These are phyloP conservation scores for Synodontis membranacea DNA, from an alignment of 2,113 vertebrate species.

Conservation along the genomic window DNA sequence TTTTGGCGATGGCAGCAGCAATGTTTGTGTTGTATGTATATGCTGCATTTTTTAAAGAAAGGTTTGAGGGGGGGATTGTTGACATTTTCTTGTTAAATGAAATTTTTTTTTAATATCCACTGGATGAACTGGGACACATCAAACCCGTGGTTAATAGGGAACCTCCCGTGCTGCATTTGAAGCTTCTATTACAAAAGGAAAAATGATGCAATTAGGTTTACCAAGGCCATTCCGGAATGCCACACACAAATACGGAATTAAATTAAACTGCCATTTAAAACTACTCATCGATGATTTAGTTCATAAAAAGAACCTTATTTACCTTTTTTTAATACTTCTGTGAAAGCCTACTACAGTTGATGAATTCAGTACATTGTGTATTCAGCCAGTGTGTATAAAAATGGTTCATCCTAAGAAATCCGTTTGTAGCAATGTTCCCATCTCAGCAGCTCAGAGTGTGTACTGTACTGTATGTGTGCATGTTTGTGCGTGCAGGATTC, in stretches of 20 bases:
- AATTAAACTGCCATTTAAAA: slow-evolving; percentile 4
- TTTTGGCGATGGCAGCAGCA: slow-evolving; percentile 35
- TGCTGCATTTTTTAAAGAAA: slow-evolving; percentile 34
- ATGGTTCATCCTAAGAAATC: neutral
- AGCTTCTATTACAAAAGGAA: slow-evolving; percentile 40
- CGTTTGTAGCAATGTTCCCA: neutral
- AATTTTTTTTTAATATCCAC: slow-evolving; percentile 28
- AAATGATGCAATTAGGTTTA: slow-evolving; percentile 32
- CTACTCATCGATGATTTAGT: neutral
- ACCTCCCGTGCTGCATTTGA: slow-evolving; percentile 29
- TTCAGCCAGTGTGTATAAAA: neutral
- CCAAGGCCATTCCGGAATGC: neutral
- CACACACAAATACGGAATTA: neutral
- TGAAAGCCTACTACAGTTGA: neutral
- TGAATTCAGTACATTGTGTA: neutral
- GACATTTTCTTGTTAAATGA: slow-evolving; percentile 35
- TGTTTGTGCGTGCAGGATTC: slow-evolving; percentile 65
- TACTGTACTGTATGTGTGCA: slow-evolving; percentile 30
- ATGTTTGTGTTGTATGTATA: slow-evolving; percentile 43
- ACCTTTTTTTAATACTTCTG: neutral
- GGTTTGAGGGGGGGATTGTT: slow-evolving; percentile 12
- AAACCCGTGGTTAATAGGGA: slow-evolving; percentile 29
- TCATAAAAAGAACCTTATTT: neutral
- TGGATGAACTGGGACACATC: slow-evolving; percentile 37
- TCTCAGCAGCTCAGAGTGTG: neutral